Percentiles rank a stretch among this genome's conserved stretches.
Evolutionary conservation across 2,888 invertebrate species (phyloP).

Genomic region (Rhopalosiphum nymphaeae): DNA sequence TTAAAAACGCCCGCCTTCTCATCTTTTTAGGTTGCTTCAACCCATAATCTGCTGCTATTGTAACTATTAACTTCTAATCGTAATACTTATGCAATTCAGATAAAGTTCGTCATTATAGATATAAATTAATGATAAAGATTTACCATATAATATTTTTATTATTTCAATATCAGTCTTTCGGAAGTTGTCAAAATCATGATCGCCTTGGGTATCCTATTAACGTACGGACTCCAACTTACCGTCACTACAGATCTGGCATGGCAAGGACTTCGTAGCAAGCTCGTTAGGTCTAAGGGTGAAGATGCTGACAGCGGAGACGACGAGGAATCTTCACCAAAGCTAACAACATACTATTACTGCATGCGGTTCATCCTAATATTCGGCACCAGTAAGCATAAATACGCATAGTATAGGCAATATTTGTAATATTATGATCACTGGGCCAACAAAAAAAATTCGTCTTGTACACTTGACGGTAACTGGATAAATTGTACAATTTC

Average conservation of each 20-base stretch:
- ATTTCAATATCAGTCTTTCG: constrained; percentile 71
- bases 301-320: neutral
- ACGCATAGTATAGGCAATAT: neutral
- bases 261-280: constrained; percentile 69
- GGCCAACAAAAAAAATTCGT: neutral
- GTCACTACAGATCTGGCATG: constrained; percentile 93
- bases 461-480: neutral
- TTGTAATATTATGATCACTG: neutral
- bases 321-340: neutral
- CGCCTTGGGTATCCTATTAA: constrained; percentile 88
- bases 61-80: neutral
- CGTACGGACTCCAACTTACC: constrained; percentile 93
- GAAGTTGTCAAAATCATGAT: constrained; percentile 86
- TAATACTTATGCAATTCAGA: neutral
- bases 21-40: neutral
- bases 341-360: neutral
- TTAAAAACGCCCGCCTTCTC: neutral
- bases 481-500: too few relatives aligned
- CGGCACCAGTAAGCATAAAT: constrained; percentile 29
- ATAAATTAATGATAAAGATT: neutral
- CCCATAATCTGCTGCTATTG: neutral
- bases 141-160: neutral
- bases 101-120: neutral
- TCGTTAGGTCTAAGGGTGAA: neutral
- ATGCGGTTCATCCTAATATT: constrained; percentile 35